Base-by-base conservation (phyloP, 2,888 invertebrate genomes). In the Meta bourneti region DNA sequence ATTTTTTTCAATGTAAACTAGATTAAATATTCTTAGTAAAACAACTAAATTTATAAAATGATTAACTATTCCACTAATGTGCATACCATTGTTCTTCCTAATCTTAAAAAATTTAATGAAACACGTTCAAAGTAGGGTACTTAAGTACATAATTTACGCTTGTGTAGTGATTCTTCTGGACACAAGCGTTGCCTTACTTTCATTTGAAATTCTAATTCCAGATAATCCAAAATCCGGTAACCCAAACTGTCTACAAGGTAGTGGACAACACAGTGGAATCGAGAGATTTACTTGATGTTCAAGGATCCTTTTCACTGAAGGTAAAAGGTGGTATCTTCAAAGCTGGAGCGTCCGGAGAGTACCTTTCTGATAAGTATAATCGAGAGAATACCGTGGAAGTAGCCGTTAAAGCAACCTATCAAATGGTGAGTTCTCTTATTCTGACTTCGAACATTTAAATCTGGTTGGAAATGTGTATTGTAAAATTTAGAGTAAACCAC, bases 371-470 rank as follows among this genome's bases (percentile, higher is more conserved):
- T 51, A 70, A 61, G 7, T 88, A 92, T 69, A 89, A 88, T 49
- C 74, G 90, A 34, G 89, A 92, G 16, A 91, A 92, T 34, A 90
- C 87, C 6, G 92, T 93, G 5, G 93, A 93, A 54, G 81, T 93
- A 6, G 81, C 90, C 1, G 54, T 91, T 2, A 91, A 75, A 13
- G 85, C 93, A 9, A 61, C 51, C 0, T 93, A 93, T 34, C 72
- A 81, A 54, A 85, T 74, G 74, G 93, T 93, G 54, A 20, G 87
- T 34, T 9, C 34, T 34, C 34, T 34, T 34, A 34, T 4, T 1
- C 34, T 34, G 34, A 16, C n/a, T 13, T 69, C 5, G 13, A 7
- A 16, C 70, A 69, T 16, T 69, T 6, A 7, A 69, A 13, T 5
- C n/a, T 4, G 5, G n/a, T 16, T 69, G 6, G n/a, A n/a, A 69